phyloP scores from a whole-genome alignment of 2,113 vertebrate species.

The Regulus satrapa region DNA sequence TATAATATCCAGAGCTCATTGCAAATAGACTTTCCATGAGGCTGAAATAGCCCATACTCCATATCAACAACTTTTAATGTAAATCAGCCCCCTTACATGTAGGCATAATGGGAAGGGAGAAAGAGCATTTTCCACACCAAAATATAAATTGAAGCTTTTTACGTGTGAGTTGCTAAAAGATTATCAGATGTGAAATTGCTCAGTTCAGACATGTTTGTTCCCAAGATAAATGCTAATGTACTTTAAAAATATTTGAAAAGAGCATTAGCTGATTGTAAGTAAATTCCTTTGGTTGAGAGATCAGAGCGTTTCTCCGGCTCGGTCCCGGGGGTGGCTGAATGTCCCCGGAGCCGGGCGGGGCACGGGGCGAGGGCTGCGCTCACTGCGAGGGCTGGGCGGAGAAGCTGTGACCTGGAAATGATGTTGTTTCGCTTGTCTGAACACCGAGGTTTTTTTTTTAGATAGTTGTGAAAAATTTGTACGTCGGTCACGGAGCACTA shows the following conservation, averaged over 20 bases:
- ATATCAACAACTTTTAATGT: background rate
- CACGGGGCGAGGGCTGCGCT: background rate
- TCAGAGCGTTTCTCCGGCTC: background rate
- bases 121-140: background rate
- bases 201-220: background rate
- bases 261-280: background rate
- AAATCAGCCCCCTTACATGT: background rate
- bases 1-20: background rate
- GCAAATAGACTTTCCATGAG: background rate
- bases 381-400: fast-evolving
- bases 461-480: background rate
- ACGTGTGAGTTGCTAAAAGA: background rate
- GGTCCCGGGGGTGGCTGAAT: background rate
- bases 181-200: background rate
- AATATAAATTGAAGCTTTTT: background rate
- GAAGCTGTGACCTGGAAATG: background rate
- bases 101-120: background rate
- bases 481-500: background rate
- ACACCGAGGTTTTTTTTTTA: background rate
- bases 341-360: fast-evolving
- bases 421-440: background rate
- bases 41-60: background rate
- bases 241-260: background rate
- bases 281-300: background rate
- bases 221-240: background rate